Percentiles rank a stretch among this genome's conserved stretches.
These are phyloP conservation scores for Otis tarda DNA, from an alignment of 2,113 vertebrate genomes.

Conservation along the genomic window DNA sequence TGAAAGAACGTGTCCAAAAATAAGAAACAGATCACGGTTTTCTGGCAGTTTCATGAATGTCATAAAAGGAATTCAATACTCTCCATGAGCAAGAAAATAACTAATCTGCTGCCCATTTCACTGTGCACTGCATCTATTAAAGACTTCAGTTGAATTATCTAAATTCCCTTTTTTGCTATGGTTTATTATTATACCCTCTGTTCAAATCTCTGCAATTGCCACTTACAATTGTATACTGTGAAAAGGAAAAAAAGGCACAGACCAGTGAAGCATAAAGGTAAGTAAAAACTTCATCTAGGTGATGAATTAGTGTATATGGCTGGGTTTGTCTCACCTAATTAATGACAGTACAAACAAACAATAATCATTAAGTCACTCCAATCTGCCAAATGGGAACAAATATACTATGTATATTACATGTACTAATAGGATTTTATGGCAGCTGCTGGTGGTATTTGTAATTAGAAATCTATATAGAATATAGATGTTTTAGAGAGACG, in stretches of 20 bases:
- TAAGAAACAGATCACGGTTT: constrained; percentile 14
- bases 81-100: constrained; percentile 11
- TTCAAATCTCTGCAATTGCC: constrained; percentile 58
- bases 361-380: constrained; percentile 69
- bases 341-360: constrained; percentile 64
- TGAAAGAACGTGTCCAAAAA: neutral
- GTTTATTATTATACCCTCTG: constrained; percentile 62
- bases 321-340: constrained; percentile 55
- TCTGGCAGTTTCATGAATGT: constrained; percentile 43
- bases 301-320: constrained; percentile 55
- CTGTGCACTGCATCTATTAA: constrained; percentile 24
- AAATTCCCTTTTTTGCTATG: constrained; percentile 45
- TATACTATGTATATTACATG: constrained; percentile 85
- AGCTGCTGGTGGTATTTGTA: constrained; percentile 82
- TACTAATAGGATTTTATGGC: constrained; percentile 83
- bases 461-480: constrained; percentile 85
- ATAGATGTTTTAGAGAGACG: constrained; percentile 84
- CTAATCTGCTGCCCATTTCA: constrained; percentile 40
- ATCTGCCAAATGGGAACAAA: constrained; percentile 81
- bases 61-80: constrained; percentile 45
- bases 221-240: constrained; percentile 73
- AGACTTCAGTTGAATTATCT: constrained; percentile 42
- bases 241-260: constrained; percentile 54
- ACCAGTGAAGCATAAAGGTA: constrained; percentile 64
- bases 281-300: constrained; percentile 47